Percentiles rank a stretch among this genome's conserved stretches.
Evolutionary conservation across 1,140 invertebrate species (phyloP).

Genomic region (Formica selysi): DNA sequence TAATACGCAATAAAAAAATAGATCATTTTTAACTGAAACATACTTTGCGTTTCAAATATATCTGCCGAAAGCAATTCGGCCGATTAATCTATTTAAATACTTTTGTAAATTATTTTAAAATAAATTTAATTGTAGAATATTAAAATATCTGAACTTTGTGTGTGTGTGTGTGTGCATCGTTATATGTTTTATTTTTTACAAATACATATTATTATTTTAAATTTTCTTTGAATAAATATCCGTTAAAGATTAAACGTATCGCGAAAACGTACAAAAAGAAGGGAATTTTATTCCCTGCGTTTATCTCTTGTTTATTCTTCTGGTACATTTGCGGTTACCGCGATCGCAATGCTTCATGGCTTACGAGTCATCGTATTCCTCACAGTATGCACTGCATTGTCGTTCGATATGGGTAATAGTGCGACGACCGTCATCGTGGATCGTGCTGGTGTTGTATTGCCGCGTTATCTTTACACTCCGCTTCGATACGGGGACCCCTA

Average conservation of each 20-base stretch:
- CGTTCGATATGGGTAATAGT: conserved; percentile 28
- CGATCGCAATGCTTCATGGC: conserved; percentile 30
- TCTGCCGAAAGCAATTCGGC: neutral
- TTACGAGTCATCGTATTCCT: conserved; percentile 40
- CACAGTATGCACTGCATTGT: conserved; percentile 29
- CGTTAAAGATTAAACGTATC: neutral
- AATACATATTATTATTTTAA: neutral
- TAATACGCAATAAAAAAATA: neutral
- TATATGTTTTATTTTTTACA: neutral
- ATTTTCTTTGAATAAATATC: neutral
- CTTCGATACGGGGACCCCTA: conserved; percentile 9
- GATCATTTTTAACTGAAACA: conserved; percentile 6
- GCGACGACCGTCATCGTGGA: neutral
- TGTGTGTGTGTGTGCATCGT: neutral
- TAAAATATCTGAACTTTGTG: neutral
- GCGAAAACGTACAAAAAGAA: neutral
- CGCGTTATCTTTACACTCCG: conserved; percentile 39
- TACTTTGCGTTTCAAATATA: neutral
- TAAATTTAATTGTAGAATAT: neutral
- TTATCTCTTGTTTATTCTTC: conserved; percentile 21
- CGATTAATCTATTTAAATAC: conserved; percentile 24
- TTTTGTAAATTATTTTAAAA: too few species aligned
- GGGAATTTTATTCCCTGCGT: conserved; percentile 3
- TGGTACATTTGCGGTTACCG: neutral
- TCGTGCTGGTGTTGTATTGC: conserved; percentile 16